phyloP scores from a whole-genome alignment of 2,113 vertebrate genomes.

The Anolis carolinensis region DNA sequence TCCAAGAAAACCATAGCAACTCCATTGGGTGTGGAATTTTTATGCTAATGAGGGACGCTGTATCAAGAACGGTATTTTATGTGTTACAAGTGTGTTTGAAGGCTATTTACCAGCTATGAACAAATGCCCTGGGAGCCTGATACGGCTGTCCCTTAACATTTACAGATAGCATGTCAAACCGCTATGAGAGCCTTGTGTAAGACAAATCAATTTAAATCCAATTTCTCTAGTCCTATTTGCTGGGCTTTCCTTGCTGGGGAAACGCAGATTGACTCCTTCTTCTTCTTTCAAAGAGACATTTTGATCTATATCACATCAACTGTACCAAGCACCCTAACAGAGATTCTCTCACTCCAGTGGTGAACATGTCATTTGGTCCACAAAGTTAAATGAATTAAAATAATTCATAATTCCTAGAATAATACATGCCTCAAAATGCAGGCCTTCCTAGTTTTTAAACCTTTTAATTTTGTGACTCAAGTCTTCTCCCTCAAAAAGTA shows the following conservation, averaged over 20 bases:
- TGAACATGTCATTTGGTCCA: background rate
- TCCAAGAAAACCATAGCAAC: background rate
- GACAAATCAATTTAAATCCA: constrained; percentile 44
- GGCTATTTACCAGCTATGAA: constrained; percentile 24
- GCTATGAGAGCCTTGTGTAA: background rate
- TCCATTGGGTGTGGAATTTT: constrained; percentile 12
- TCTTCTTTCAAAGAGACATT: constrained; percentile 3
- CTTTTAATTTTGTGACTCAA: background rate
- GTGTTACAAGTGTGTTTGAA: background rate
- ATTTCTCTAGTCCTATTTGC: background rate
- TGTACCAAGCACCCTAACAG: background rate
- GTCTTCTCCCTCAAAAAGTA: background rate
- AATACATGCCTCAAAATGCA: too few species aligned
- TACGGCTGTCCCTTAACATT: constrained; percentile 9
- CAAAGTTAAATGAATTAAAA: background rate
- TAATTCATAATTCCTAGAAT: too few species aligned
- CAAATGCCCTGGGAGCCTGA: constrained; percentile 14
- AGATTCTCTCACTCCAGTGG: background rate
- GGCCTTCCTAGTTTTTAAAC: background rate
- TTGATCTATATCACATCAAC: background rate
- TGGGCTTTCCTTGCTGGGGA: background rate
- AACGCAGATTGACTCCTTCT: background rate
- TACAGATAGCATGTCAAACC: background rate
- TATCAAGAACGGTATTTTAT: background rate
- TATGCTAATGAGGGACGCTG: constrained; percentile 16